Evolutionary conservation across 37 sponge, comb jelly and placozoan species (phyloP), one percentile per base, ranked within the genome.

Genomic region (Chondrilla cf. caribensis): DNA sequence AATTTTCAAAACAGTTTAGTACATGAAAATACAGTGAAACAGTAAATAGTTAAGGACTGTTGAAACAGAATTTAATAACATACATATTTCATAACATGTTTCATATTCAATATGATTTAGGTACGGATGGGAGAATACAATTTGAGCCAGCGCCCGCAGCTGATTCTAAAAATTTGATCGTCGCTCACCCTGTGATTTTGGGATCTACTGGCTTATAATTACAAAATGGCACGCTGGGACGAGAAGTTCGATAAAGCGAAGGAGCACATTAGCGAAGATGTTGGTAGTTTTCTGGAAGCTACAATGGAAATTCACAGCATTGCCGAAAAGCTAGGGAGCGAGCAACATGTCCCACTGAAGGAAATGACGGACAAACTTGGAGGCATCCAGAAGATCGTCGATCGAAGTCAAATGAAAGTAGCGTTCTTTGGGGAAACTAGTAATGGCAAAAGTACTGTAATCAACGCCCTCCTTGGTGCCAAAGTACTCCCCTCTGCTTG

Each of bases 381-480:
- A 18, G 89, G 84, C 7, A 96, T 96, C 33, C 67, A 81, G 80
- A 84, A 90, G 14, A 73, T 96, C 3, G 42, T 93, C 31, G 54
- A 68, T 29, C 73, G 91, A 6, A 86, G 90, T 82, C 91, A 93
- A 62, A 96, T 96, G 97, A 96, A 96, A 84, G 94, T 97, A 11
- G 95, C 85, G 5, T 97, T 97, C 83, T 97, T 97, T 81, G 98
- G 98, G 17, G 92, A 95, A 0, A 97, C 98, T 19, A 90, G 92
- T 55, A 97, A 97, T 54, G 98, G 98, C 21, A 97, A 97, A 89
- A 97, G 98, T 82, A 91, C 93, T 5, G 91, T 90, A 9, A 89
- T 97, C 70, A 97, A 97, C 80, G 91, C 95, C 17, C 97, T 97
- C 84, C 87, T 97, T n/a, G 84, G 66, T 0, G 89, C 83, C 54